Evolutionary conservation across 2,888 invertebrate genomes (phyloP), one percentile per base, ranked within the genome.

Genomic region (Pyrochroa serraticornis): DNA sequence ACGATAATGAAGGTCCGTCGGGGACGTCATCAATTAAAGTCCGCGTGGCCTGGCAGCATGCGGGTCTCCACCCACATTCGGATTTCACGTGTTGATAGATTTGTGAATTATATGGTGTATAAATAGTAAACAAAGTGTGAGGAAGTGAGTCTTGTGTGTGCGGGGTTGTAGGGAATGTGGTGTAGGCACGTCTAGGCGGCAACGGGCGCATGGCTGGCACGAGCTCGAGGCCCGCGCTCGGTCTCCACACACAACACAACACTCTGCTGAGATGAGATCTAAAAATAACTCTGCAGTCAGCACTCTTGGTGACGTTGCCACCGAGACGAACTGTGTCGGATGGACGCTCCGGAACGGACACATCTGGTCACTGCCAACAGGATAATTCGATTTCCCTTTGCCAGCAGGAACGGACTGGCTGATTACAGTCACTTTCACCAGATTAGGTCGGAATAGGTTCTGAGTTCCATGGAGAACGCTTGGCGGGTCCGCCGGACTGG

Each of bases 211-310:
- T 64, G 64, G 61, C 55, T 50, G 62, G 64, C 64, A 64, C 64
- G 64, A 64, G 64, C 53, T 51, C 51, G 41, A 43, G 22, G 22
- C 22, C 22, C 22, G 22, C 22, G 22, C 22, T 22, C 22, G 22
- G 22, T 22, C 22, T 22, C 22, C 22, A 22, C 22, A 22, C 22
- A 22, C 22, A 22, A 22, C 22, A 22, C 22, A 22, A 22, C 22
- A 22, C 22, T 22, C 22, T 22, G 22, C 56, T 60, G 65, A 67
- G 63, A 63, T 55, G 63, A 59, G 57, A 60, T 63, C 63, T 66
- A 66, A 62, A 65, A 66, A 66, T 66, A 66, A 60, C 61, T 36
- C 52, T 50, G 55, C 42, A 60, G 62, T 63, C 63, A 62, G 52
- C 59, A 47, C 49, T 34, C 45, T 42, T 55, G 60, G 50, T 65